Evolutionary conservation across 1,140 invertebrate genomes (phyloP), one percentile per base, ranked within the genome.

Genomic region (Megalopta genalis): DNA sequence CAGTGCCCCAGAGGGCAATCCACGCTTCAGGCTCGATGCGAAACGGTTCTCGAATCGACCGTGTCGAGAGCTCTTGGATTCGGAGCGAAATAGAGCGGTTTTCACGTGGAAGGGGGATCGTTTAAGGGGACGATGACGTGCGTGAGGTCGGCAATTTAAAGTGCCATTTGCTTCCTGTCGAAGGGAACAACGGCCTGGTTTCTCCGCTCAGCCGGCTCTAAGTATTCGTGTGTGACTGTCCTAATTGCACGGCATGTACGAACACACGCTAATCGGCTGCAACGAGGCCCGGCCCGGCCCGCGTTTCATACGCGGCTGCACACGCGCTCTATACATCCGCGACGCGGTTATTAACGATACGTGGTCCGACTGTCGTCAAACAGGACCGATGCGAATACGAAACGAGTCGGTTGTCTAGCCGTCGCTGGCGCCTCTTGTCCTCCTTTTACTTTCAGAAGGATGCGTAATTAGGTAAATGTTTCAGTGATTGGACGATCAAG

Each of bases 131-230:
- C 72, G 80, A 86, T 85, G 75, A 82, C 80, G 83, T 60, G 68
- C 63, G 73, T 57, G 67, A 37, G 37, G 59, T 54, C 54, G 69
- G 59, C 72, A 77, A 86, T 86, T 85, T 85, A 82, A 80, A 85
- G 76, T 76, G 71, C 76, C 80, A 75, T 82, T 86, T 78, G 80
- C 84, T 86, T 86, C 83, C 84, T 86, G 85, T 72, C 72, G 72
- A 75, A 82, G 80, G 83, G 84, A 85, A 85, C 80, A 83, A 86
- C 83, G 85, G 68, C 84, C 85, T 77, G 76, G 80, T 86, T 86
- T 83, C 85, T 65, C 74, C 76, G 62, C 63, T 83, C 67, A 76
- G 37, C 32, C 65, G 63, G 76, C 72, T 74, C 82, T 85, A 86
- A 85, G 76, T 77, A 77, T 76, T 86, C 77, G 82, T 68, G 83